A percentile compares a stretch with the other conserved stretches of the same genome.
Evolutionary conservation across 2,113 vertebrate species (phyloP).

Genomic region (Cheilinus undulatus): DNA sequence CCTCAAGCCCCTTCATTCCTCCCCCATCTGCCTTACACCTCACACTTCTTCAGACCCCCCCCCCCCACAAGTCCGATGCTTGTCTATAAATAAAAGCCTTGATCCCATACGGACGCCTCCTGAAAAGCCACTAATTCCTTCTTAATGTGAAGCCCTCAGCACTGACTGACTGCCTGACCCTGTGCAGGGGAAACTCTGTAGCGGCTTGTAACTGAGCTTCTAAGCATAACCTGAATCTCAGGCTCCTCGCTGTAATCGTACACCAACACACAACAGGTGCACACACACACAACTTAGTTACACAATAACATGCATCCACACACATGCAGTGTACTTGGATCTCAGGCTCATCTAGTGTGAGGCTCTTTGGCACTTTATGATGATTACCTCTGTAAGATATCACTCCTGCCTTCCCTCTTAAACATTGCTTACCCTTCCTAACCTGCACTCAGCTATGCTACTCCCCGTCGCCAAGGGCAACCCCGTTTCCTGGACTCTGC

Average conservation of each 20-base stretch:
- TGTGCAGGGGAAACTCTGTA: constrained; percentile 40
- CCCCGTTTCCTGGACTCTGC: background rate
- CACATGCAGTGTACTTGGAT: constrained; percentile 33
- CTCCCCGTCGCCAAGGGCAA: constrained; percentile 9
- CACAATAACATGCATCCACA: constrained; percentile 2
- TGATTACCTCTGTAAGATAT: constrained; percentile 71
- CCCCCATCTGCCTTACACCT: constrained; percentile 53
- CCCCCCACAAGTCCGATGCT: constrained; percentile 17
- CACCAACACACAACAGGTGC: constrained; percentile 19
- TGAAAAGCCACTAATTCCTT: background rate
- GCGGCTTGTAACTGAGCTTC: constrained; percentile 60
- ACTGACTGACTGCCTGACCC: constrained; percentile 38
- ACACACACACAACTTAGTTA: constrained; percentile 8
- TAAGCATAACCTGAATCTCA: constrained; percentile 48
- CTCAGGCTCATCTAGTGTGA: constrained; percentile 70
- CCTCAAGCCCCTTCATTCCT: constrained; percentile 42
- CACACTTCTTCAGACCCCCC: constrained; percentile 26
- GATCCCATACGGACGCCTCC: constrained; percentile 35
- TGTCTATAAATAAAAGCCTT: constrained; percentile 45
- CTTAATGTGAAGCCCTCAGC: constrained; percentile 47
- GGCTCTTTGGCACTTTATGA: constrained; percentile 79
- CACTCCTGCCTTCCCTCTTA: constrained; percentile 51
- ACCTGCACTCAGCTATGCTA: constrained; percentile 9
- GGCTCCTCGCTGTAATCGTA: constrained; percentile 31
- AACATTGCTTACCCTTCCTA: background rate